phyloP scores from a whole-genome alignment of 2,797 vertebrate genomes.

The Avahi laniger region DNA sequence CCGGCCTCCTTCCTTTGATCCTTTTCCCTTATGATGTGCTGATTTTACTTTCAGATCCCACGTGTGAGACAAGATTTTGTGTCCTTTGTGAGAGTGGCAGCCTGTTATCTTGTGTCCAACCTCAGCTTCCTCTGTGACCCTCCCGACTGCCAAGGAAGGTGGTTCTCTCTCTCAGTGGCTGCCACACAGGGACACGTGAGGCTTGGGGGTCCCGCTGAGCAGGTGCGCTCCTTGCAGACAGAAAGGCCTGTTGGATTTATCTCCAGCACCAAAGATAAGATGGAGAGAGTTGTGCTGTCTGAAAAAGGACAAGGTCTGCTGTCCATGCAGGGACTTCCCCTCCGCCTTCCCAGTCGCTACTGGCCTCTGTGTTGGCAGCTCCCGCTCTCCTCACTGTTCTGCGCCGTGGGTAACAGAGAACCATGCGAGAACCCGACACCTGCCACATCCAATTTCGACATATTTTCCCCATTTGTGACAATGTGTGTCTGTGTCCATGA shows the following conservation, averaged over 20 bases:
- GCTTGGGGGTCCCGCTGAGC: rapidly evolving
- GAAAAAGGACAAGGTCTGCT: background rate
- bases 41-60: background rate
- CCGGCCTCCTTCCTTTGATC: rapidly evolving
- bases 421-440: rapidly evolving
- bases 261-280: background rate
- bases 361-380: background rate
- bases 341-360: rapidly evolving
- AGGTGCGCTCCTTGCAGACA: rapidly evolving
- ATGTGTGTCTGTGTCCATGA: rapidly evolving
- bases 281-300: background rate
- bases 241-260: too few relatives aligned
- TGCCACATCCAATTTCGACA: too few relatives aligned
- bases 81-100: background rate
- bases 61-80: background rate
- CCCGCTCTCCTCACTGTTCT: rapidly evolving
- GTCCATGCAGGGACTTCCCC: rapidly evolving
- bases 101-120: too few relatives aligned
- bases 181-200: background rate
- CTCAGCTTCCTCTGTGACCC: background rate
- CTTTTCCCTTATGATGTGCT: rapidly evolving
- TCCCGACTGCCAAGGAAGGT: too few relatives aligned
- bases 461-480: rapidly evolving
- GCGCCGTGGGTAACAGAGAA: background rate
- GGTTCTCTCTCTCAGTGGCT: background rate